Conservation (phyloP, 1,140 invertebrate genomes). For the Planococcus citri region DNA sequence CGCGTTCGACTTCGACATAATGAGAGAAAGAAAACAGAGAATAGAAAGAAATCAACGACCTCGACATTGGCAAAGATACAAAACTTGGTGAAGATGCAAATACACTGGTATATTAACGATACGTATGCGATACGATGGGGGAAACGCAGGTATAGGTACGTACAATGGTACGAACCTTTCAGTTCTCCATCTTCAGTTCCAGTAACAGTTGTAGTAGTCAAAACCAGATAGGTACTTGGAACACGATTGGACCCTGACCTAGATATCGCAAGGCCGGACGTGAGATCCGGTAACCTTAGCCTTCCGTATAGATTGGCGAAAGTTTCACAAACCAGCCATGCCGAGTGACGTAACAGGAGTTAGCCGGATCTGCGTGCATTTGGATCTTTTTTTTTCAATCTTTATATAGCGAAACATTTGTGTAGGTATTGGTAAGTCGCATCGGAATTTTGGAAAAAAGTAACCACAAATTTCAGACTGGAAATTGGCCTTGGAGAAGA, state of each 20-base stretch:
- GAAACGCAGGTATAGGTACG: too few species aligned
- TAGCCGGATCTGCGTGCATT: constrained; percentile 14
- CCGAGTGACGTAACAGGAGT: background rate
- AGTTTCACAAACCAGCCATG: constrained; percentile 16
- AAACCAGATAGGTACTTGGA: constrained; percentile 8
- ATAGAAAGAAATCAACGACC: constrained; percentile 7
- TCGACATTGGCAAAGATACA: background rate
- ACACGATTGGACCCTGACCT: constrained; percentile 14
- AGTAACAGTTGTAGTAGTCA: background rate
- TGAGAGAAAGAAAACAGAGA: background rate
- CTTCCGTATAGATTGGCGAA: constrained; percentile 13
- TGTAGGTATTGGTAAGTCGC: background rate
- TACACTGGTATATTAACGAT: background rate
- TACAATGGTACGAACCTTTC: background rate
- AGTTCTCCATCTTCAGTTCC: constrained; percentile 2
- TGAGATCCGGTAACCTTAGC: constrained; percentile 19
- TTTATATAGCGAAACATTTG: background rate
- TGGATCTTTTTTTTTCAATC: background rate
- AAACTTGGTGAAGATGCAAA: background rate
- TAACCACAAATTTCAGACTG: background rate
- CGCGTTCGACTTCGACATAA: background rate
- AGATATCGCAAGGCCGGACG: constrained; percentile 16
- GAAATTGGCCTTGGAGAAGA: background rate
- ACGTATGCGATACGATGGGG: background rate
- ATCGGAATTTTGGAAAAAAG: background rate